Conservation (phyloP, 2,888 invertebrate species). For the Drosophila greeni region DNA sequence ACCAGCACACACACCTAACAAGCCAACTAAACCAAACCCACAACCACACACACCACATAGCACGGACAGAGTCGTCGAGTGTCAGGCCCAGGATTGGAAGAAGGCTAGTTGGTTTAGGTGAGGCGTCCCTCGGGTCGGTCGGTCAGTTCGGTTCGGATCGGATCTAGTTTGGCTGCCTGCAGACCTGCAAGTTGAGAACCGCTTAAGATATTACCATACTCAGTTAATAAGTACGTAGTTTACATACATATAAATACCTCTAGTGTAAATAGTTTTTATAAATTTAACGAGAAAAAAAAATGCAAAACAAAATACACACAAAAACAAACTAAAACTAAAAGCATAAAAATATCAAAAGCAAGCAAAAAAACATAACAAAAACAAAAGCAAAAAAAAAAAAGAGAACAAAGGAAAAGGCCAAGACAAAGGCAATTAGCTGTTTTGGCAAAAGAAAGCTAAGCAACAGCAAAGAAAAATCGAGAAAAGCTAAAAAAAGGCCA, state of each 20-base stretch:
- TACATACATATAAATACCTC: slow-evolving; percentile 13
- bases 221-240: slow-evolving; percentile 58
- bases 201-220: slow-evolving; percentile 73
- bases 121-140: not conserved
- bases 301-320: slow-evolving; percentile 34
- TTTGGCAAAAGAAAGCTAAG: not conserved
- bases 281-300: slow-evolving; percentile 26
- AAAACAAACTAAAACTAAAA: slow-evolving; percentile 21
- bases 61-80: not conserved
- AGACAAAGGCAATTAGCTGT: not conserved
- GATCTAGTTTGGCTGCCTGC: slow-evolving; percentile 10
- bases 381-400: not conserved
- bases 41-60: not conserved
- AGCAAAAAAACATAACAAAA: not conserved
- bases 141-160: slow-evolving; percentile 4
- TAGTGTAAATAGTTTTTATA: slow-evolving; percentile 48
- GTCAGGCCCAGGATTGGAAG: slow-evolving; percentile 19
- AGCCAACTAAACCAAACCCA: slow-evolving; percentile 8
- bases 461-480: not conserved
- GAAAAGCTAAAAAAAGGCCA: not conserved
- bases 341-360: slow-evolving; percentile 10
- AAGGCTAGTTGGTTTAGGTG: not conserved
- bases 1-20: slow-evolving; percentile 17
- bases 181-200: slow-evolving; percentile 20
- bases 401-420: not conserved